phyloP scores from a whole-genome alignment of 2,888 invertebrate genomes.

The Hydrotaea cyrtoneurina region DNA sequence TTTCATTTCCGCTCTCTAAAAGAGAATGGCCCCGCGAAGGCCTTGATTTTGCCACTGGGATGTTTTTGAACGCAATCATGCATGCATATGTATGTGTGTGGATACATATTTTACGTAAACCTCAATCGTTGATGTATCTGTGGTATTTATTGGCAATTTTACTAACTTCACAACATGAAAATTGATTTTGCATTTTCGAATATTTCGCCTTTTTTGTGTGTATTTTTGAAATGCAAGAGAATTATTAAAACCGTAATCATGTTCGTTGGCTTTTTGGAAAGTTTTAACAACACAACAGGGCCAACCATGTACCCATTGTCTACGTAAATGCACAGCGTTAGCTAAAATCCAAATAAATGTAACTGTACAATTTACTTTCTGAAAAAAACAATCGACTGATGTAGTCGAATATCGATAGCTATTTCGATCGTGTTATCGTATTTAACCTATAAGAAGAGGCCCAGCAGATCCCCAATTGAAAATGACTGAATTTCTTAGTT shows the following conservation, averaged over 20 bases:
- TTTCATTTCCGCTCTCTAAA: too few species aligned
- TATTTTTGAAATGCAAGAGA: slow-evolving; percentile 50
- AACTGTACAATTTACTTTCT: neutral
- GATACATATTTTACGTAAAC: slow-evolving; percentile 42
- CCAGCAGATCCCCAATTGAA: too few species aligned
- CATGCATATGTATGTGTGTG: neutral
- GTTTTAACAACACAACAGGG: slow-evolving; percentile 54
- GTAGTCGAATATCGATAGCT: too few species aligned
- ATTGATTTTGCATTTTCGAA: slow-evolving; percentile 60
- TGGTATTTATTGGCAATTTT: slow-evolving; percentile 57
- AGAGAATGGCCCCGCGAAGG: too few species aligned
- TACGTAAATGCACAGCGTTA: neutral
- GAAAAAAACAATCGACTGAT: too few species aligned
- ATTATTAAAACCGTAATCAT: slow-evolving; percentile 62
- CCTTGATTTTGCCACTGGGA: too few species aligned
- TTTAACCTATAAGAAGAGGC: too few species aligned
- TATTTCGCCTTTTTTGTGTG: slow-evolving; percentile 43
- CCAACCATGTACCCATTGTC: slow-evolving; percentile 38
- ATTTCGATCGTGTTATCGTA: too few species aligned
- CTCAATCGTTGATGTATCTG: slow-evolving; percentile 55
- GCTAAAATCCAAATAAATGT: neutral
- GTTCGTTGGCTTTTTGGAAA: slow-evolving; percentile 46
- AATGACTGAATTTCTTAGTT: too few species aligned
- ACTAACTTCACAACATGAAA: slow-evolving; percentile 48
- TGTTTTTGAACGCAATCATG: neutral